Conservation (phyloP, 64 coral and sea anemone genomes). For the Astreopora myriophthalma region DNA sequence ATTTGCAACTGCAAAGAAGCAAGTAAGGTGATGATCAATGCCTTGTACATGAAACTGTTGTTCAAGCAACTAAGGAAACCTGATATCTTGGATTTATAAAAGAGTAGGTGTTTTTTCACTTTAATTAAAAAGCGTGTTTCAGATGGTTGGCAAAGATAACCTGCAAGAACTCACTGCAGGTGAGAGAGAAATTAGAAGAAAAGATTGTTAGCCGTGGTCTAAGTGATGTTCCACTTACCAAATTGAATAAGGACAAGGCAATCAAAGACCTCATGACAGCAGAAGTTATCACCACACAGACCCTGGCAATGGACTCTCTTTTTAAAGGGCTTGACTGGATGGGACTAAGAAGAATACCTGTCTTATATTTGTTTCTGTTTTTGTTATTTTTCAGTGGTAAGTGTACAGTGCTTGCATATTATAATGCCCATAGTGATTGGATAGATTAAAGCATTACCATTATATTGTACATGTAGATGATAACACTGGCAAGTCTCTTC, state of each 20-base stretch:
- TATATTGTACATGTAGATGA: no score
- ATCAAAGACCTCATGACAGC: constrained; percentile 56
- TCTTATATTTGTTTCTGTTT: no score
- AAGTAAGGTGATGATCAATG: no score
- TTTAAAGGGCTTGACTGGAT: constrained; percentile 37
- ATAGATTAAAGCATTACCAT: no score
- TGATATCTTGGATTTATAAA: neutral
- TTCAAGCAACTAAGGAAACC: neutral
- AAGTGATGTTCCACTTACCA: constrained; percentile 64
- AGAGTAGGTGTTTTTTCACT: neutral
- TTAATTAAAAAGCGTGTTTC: neutral
- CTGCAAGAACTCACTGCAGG: neutral
- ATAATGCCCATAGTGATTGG: no score
- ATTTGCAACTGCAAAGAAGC: no score
- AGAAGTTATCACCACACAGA: constrained; percentile 65
- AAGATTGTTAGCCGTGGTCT: constrained; percentile 64
- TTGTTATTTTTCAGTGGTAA: no score
- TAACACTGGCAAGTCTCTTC: no score
- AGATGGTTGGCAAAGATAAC: constrained; percentile 7
- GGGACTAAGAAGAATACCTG: constrained; percentile 25
- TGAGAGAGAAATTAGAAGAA: constrained; percentile 68
- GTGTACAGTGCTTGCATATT: no score
- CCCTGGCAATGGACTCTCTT: constrained; percentile 34
- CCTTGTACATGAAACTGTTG: no score
- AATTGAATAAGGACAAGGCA: constrained; percentile 72